These are phyloP conservation scores for Apodemia mormo DNA, from an alignment of 2,888 invertebrate genomes.

Conservation along the genomic window DNA sequence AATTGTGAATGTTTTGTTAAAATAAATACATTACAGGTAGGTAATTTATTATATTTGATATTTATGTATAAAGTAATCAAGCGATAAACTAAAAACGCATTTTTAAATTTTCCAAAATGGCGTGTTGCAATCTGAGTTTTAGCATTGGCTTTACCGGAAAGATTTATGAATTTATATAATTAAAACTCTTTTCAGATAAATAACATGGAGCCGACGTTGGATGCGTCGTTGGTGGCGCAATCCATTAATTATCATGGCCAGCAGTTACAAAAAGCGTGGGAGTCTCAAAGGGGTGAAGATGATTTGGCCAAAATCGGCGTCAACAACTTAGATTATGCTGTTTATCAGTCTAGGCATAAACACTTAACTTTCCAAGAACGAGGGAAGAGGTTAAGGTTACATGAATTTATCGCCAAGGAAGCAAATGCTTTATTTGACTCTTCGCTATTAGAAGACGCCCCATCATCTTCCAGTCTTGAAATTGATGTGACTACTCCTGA, in stretches of 20 bases:
- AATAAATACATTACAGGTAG: not conserved
- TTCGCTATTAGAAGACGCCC: slow-evolving; percentile 70
- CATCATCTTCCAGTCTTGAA: slow-evolving; percentile 72
- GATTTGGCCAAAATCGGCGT: slow-evolving; percentile 85
- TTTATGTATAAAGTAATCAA: not conserved
- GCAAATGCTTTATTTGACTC: slow-evolving; percentile 88
- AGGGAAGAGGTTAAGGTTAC: slow-evolving; percentile 90
- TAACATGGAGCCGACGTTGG: slow-evolving; percentile 70
- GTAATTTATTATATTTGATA: not conserved
- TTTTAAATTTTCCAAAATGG: not conserved
- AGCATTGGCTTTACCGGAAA: not conserved
- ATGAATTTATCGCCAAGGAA: slow-evolving; percentile 93
- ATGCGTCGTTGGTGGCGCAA: slow-evolving; percentile 83
- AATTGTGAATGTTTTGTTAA: not conserved
- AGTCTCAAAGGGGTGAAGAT: slow-evolving; percentile 89
- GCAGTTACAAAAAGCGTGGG: slow-evolving; percentile 93
- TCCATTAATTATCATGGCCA: slow-evolving; percentile 93
- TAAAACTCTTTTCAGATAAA: slow-evolving; percentile 4
- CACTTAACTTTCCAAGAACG: slow-evolving; percentile 91
- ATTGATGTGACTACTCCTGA: slow-evolving; percentile 77
- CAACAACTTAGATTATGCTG: slow-evolving; percentile 84
- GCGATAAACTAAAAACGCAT: not conserved
- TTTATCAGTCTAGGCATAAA: slow-evolving; percentile 90
- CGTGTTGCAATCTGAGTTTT: not conserved
- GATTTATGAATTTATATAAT: not conserved